phyloP scores from a whole-genome alignment of 2,797 vertebrate genomes.

The Alcedo atthis region DNA sequence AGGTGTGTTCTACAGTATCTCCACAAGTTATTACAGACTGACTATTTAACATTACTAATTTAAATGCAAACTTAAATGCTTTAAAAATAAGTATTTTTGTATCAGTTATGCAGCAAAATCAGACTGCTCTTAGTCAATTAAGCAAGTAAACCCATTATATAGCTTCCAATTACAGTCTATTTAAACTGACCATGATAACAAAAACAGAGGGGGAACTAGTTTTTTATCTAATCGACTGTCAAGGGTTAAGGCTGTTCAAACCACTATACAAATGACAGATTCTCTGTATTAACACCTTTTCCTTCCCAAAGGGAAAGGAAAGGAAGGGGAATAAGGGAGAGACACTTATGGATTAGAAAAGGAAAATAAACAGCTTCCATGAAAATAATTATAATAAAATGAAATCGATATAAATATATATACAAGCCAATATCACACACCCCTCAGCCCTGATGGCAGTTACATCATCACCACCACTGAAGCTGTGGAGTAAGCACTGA shows the following conservation, averaged over 20 bases:
- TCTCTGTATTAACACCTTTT: neutral
- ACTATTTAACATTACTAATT: neutral
- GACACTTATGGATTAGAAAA: neutral
- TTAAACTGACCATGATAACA: neutral
- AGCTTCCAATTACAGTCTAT: constrained; percentile 3
- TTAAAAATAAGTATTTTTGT: constrained; percentile 10
- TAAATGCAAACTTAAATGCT: neutral
- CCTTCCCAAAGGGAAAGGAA: neutral
- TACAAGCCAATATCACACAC: neutral
- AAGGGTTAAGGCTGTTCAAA: neutral
- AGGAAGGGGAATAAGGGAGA: neutral
- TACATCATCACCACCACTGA: neutral
- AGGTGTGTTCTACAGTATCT: neutral
- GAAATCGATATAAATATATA: neutral
- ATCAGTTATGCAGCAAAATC: constrained; percentile 4
- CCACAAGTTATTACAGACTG: constrained; percentile 15
- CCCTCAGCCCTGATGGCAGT: neutral
- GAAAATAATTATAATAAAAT: neutral
- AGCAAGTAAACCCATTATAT: constrained; percentile 10
- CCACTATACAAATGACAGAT: neutral
- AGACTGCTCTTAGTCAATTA: constrained; percentile 40
- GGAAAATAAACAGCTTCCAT: neutral
- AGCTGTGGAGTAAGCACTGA: neutral
- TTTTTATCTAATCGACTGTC: neutral
- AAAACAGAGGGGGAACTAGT: neutral